These are phyloP conservation scores for Ptilonorhynchus violaceus DNA, from an alignment of 2,113 vertebrate genomes.

Conservation along the genomic window DNA sequence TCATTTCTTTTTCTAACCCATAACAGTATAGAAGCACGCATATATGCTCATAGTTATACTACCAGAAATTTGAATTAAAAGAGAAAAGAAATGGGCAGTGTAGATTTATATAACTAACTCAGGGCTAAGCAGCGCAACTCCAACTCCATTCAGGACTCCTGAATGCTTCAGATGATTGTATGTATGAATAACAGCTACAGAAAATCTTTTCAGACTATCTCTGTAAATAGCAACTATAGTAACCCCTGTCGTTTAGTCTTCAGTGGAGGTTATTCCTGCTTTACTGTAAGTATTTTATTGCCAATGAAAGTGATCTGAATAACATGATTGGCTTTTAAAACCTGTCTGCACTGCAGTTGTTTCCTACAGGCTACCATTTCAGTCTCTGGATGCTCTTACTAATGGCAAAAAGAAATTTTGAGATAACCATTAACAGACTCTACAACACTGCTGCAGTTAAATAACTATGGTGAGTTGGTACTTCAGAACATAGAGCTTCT, in stretches of 20 bases:
- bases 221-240: neutral
- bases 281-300: neutral
- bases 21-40: neutral
- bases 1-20: no score
- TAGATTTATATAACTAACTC: neutral
- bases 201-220: neutral
- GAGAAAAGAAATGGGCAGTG: neutral
- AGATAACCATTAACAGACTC: neutral
- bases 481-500: neutral
- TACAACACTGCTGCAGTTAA: neutral
- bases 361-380: neutral
- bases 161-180: neutral
- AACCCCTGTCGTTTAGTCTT: neutral
- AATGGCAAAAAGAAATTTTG: neutral
- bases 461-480: neutral
- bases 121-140: neutral
- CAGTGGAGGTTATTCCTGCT: neutral
- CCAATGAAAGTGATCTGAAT: neutral
- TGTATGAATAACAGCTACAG: neutral
- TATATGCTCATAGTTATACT: neutral
- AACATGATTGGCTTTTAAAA: neutral
- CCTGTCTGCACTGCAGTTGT: neutral
- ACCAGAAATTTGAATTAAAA: neutral
- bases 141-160: neutral
- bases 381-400: neutral